Percentiles rank a stretch among this genome's conserved stretches.
These are phyloP conservation scores for Perodicticus potto DNA, from an alignment of 2,797 vertebrate species.

Conservation along the genomic window DNA sequence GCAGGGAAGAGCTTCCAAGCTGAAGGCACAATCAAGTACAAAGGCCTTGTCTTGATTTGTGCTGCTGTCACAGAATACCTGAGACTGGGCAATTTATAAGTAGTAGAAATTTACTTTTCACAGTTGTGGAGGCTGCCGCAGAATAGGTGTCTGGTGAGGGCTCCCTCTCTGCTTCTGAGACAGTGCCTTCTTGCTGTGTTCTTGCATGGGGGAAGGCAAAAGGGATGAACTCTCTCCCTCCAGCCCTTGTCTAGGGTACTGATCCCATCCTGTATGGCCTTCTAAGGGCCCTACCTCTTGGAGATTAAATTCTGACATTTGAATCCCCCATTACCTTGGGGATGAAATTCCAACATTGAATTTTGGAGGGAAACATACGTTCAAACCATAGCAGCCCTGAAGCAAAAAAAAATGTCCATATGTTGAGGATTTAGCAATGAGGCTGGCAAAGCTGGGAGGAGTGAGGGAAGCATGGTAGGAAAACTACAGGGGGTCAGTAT, in stretches of 20 bases:
- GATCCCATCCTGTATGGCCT: background rate
- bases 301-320: no score
- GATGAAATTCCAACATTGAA: no score
- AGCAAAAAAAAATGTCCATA: background rate
- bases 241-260: background rate
- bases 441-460: no score
- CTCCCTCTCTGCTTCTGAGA: background rate
- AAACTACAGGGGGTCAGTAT: no score
- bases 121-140: background rate
- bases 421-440: background rate
- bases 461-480: background rate
- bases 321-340: background rate
- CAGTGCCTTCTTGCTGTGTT: background rate
- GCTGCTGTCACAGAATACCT: no score
- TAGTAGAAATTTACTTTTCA: background rate
- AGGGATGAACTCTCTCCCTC: background rate
- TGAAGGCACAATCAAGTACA: background rate
- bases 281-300: background rate
- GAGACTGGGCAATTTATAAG: background rate
- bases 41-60: no score
- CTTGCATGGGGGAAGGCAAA: no score
- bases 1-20: background rate
- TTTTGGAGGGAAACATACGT: no score
- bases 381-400: no score
- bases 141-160: background rate